phyloP scores from a whole-genome alignment of 2,113 vertebrate species.

The Anser cygnoides region DNA sequence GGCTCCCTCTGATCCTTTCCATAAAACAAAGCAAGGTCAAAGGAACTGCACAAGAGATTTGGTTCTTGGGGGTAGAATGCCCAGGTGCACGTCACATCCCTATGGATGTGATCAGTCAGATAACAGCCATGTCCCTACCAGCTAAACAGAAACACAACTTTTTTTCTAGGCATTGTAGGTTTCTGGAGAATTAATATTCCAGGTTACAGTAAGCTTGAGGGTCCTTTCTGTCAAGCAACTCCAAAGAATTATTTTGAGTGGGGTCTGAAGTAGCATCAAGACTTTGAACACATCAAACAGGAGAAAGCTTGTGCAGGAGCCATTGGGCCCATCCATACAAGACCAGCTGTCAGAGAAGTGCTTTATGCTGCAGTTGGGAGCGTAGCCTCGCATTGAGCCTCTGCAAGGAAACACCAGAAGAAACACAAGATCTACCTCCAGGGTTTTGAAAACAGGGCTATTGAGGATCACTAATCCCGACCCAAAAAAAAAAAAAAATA shows the following conservation, averaged over 20 bases:
- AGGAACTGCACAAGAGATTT: not conserved
- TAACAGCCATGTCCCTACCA: not conserved
- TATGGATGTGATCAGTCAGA: not conserved
- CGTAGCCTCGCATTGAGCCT: not conserved
- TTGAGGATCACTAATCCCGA: not conserved
- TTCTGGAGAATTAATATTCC: not conserved
- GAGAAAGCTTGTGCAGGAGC: not conserved
- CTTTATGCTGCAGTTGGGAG: not conserved
- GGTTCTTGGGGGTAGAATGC: not conserved
- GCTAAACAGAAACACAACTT: not conserved
- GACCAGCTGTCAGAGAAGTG: not conserved
- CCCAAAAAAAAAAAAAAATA: not conserved
- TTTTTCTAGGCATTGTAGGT: not conserved
- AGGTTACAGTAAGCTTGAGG: not conserved
- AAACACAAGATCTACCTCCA: not conserved
- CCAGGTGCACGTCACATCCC: not conserved
- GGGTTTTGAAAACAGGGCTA: not conserved
- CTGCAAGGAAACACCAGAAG: not conserved
- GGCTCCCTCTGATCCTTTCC: not conserved
- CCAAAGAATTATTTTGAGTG: not conserved
- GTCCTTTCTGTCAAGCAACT: not conserved
- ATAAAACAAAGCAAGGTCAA: not conserved
- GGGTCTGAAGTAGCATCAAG: not conserved
- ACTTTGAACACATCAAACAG: not conserved
- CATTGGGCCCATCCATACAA: not conserved